phyloP scores from a whole-genome alignment of 2,888 invertebrate species.

The Brassicogethes aeneus region DNA sequence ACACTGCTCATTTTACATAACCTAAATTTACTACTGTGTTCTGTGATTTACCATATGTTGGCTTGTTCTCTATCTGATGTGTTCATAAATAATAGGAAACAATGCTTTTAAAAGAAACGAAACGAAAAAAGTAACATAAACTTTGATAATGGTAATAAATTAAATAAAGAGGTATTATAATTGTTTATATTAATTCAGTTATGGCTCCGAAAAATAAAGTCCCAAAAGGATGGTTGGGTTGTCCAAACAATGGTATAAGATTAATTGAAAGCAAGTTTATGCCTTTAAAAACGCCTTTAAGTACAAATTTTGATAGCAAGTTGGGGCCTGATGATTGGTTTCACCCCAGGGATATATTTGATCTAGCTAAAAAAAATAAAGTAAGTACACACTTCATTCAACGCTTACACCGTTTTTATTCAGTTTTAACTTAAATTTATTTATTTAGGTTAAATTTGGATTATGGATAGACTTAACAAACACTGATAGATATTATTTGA shows the following conservation, averaged over 20 bases:
- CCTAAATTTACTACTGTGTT: no score
- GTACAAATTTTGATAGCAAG: not conserved
- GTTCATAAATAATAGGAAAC: no score
- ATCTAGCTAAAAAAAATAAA: not conserved
- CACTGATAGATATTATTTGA: not conserved
- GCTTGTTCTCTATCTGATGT: no score
- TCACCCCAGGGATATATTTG: not conserved
- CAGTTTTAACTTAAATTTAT: not conserved
- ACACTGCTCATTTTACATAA: no score
- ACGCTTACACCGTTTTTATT: not conserved
- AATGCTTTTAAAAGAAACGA: no score
- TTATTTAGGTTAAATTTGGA: not conserved
- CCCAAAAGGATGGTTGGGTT: not conserved
- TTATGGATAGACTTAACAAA: constrained; percentile 2
- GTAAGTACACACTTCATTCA: not conserved
- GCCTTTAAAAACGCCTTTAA: constrained; percentile 1
- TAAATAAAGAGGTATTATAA: no score
- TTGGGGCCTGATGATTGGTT: not conserved
- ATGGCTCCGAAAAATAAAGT: not conserved
- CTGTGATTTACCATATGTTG: no score
- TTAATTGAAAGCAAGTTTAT: not conserved
- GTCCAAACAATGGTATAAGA: not conserved
- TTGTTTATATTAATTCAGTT: no score
- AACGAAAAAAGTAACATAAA: no score
- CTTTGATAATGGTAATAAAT: no score